These are phyloP conservation scores for Troilus luridus DNA, from an alignment of 2,888 invertebrate species.

Conservation along the genomic window DNA sequence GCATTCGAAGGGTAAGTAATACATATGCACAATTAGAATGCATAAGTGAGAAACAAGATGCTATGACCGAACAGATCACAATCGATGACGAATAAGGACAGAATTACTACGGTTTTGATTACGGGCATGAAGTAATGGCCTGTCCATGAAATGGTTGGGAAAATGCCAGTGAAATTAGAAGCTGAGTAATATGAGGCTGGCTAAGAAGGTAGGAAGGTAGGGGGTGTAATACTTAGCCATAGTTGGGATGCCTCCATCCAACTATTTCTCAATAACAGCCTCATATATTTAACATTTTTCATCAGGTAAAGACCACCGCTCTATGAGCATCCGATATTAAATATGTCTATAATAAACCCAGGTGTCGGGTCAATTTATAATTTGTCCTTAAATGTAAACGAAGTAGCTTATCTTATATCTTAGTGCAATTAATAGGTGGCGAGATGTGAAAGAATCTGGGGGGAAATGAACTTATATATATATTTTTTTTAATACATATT, in stretches of 20 bases:
- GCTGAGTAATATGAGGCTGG: conserved; percentile 23
- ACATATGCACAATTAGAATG: background rate
- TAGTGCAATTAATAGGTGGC: no score
- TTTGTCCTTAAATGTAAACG: background rate
- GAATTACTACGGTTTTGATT: background rate
- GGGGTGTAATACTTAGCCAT: conserved; percentile 34
- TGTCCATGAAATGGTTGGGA: conserved; percentile 7
- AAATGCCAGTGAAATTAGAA: conserved; percentile 30
- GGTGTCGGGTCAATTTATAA: background rate
- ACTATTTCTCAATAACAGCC: conserved; percentile 46
- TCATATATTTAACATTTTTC: conserved; percentile 44
- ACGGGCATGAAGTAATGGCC: background rate
- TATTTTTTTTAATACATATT: no score
- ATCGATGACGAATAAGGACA: background rate
- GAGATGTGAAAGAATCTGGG: no score
- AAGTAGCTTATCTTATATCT: no score
- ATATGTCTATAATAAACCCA: background rate
- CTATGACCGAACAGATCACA: background rate
- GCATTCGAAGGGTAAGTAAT: background rate
- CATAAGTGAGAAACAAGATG: background rate
- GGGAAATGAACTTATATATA: no score
- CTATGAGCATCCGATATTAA: background rate
- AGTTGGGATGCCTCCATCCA: conserved; percentile 35
- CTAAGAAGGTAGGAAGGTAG: background rate
- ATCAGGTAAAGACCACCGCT: background rate